Evolutionary conservation across 2,797 vertebrate genomes (phyloP).

Genomic region (Phalloptychus januarius): DNA sequence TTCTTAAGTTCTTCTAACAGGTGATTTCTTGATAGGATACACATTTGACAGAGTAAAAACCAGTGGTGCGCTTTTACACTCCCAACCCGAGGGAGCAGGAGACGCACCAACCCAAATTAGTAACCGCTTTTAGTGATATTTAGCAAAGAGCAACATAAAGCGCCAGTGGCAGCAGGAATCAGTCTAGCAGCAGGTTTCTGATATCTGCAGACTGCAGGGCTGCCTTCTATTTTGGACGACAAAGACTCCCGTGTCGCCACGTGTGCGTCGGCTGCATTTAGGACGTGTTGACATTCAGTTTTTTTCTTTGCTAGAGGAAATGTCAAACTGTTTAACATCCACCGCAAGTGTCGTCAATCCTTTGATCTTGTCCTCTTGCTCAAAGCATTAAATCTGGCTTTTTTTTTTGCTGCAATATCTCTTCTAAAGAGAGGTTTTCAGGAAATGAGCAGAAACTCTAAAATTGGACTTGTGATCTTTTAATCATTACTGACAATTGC

Average conservation of each 20-base stretch:
- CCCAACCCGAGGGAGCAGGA: not conserved
- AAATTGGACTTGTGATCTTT: slow-evolving; percentile 30
- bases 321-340: slow-evolving; percentile 28
- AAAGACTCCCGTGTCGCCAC: slow-evolving; percentile 19
- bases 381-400: slow-evolving; percentile 18
- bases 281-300: slow-evolving; percentile 24
- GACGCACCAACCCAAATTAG: slow-evolving; percentile 1
- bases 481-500: slow-evolving; percentile 25
- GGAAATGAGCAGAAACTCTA: slow-evolving; percentile 23
- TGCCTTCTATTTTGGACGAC: slow-evolving; percentile 34
- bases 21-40: too few species aligned
- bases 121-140: slow-evolving; percentile 26
- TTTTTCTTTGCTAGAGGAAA: slow-evolving; percentile 28
- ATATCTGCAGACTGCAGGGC: slow-evolving; percentile 37
- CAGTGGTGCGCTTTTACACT: not conserved
- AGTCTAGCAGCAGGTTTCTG: slow-evolving; percentile 28
- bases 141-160: slow-evolving; percentile 44
- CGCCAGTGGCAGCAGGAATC: slow-evolving; percentile 24
- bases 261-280: slow-evolving; percentile 10
- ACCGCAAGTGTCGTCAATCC: slow-evolving; percentile 12
- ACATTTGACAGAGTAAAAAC: not conserved
- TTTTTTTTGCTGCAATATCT: slow-evolving; percentile 14
- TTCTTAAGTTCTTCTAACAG: not conserved
- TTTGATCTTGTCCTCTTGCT: slow-evolving; percentile 23
- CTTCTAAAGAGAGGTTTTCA: slow-evolving; percentile 31